Conservation (phyloP, 2,888 invertebrate species). For the Agonopterix subpropinquella region DNA sequence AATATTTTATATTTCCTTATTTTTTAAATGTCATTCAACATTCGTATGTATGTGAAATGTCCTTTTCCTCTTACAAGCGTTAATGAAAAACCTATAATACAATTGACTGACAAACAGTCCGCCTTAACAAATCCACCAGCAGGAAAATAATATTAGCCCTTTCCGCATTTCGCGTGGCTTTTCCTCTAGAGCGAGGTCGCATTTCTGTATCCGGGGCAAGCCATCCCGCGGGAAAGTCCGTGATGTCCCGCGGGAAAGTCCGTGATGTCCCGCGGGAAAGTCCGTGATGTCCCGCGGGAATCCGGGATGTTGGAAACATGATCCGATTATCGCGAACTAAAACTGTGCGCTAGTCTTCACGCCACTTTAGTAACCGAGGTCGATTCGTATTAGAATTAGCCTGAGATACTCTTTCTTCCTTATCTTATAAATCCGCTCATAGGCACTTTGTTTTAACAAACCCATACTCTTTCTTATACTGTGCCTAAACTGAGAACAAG, state of each 20-base stretch:
- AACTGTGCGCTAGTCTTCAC: background rate
- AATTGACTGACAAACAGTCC: constrained; percentile 2
- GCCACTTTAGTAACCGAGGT: background rate
- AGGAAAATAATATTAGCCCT: constrained; percentile 16
- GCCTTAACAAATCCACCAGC: constrained; percentile 13
- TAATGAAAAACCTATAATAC: background rate
- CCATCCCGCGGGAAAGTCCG: no score
- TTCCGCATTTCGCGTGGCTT: constrained; percentile 8
- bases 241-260: no score
- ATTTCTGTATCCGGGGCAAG: constrained; percentile 12
- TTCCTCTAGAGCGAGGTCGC: constrained; percentile 14
- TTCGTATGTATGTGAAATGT: no score
- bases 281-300: constrained; percentile 5
- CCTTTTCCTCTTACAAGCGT: no score
- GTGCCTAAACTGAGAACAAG: no score
- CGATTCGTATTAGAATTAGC: no score
- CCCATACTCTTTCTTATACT: no score
- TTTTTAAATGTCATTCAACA: no score
- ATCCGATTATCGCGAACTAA: constrained; percentile 12
- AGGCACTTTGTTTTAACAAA: no score
- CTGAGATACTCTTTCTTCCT: no score
- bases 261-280: constrained; percentile 12
- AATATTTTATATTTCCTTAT: no score
- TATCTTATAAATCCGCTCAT: no score
- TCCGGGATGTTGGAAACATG: constrained; percentile 9